Evolutionary conservation across 2,113 vertebrate genomes (phyloP).

Genomic region (Rhea americana): DNA sequence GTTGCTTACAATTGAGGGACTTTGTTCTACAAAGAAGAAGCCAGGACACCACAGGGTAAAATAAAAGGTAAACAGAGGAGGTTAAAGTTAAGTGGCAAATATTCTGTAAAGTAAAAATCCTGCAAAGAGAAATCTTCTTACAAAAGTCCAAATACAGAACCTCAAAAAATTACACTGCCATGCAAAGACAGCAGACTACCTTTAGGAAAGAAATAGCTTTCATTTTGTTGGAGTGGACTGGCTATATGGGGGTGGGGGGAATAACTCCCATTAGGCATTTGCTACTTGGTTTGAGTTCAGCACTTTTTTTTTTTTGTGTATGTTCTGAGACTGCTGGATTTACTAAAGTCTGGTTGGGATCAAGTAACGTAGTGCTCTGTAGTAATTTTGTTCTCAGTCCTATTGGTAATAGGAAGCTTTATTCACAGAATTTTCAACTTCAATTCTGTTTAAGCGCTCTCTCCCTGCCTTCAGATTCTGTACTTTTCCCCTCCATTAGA

Average conservation of each 20-base stretch:
- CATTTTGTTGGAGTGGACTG: not conserved
- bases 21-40: not conserved
- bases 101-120: not conserved
- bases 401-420: not conserved
- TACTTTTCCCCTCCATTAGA: not conserved
- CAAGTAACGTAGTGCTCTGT: not conserved
- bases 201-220: not conserved
- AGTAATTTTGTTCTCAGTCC: not conserved
- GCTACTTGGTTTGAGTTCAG: not conserved
- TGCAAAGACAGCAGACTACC: not conserved
- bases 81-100: not conserved
- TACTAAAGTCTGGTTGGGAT: not conserved
- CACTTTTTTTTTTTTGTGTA: not conserved
- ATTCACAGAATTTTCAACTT: not conserved
- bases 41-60: not conserved
- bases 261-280: not conserved
- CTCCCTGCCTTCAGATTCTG: not conserved
- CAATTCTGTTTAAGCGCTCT: not conserved
- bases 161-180: accelerated
- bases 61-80: not conserved
- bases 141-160: not conserved
- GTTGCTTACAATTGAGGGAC: not conserved
- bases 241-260: not conserved
- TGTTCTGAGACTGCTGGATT: not conserved
- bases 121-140: too few species aligned